Percentiles rank a stretch among this genome's conserved stretches.
phyloP scores from a whole-genome alignment of 2,113 vertebrate species.

The Zosterops hypoxanthus region DNA sequence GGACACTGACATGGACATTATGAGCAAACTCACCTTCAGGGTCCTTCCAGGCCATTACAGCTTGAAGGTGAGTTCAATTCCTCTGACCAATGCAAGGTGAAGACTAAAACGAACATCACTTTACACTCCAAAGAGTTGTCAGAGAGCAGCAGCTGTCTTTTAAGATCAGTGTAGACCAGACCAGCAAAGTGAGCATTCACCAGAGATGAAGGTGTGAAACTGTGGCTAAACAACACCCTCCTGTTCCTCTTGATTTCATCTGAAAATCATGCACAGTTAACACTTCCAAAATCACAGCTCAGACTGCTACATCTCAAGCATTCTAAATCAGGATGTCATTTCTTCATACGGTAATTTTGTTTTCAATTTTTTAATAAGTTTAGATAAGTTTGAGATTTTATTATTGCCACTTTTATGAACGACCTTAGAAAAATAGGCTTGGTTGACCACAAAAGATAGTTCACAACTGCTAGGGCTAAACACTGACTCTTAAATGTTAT shows the following conservation, averaged over 20 bases:
- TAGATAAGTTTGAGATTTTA: not conserved
- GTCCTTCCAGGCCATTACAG: not conserved
- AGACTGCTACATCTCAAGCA: constrained; percentile 2
- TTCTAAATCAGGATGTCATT: constrained; percentile 33
- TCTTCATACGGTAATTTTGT: not conserved
- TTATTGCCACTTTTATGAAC: not conserved
- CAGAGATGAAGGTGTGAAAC: constrained; percentile 45
- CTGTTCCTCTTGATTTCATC: constrained; percentile 35
- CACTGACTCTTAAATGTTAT: no score
- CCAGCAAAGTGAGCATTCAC: constrained; percentile 26
- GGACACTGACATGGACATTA: fast-evolving
- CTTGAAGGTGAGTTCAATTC: not conserved
- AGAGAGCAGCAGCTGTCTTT: constrained; percentile 26
- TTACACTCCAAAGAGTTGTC: not conserved
- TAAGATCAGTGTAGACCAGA: constrained; percentile 19
- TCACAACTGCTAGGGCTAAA: not conserved
- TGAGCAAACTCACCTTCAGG: not conserved
- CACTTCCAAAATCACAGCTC: constrained; percentile 53
- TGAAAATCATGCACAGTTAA: constrained; percentile 42
- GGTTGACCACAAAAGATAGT: not conserved
- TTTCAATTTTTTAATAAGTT: not conserved
- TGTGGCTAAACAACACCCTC: constrained; percentile 43
- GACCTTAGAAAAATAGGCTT: not conserved
- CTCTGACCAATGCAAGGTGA: not conserved
- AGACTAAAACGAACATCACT: not conserved